Evolutionary conservation across 2,888 invertebrate species (phyloP), one percentile per base, ranked within the genome.

Genomic region (Halocaridina rubra): DNA sequence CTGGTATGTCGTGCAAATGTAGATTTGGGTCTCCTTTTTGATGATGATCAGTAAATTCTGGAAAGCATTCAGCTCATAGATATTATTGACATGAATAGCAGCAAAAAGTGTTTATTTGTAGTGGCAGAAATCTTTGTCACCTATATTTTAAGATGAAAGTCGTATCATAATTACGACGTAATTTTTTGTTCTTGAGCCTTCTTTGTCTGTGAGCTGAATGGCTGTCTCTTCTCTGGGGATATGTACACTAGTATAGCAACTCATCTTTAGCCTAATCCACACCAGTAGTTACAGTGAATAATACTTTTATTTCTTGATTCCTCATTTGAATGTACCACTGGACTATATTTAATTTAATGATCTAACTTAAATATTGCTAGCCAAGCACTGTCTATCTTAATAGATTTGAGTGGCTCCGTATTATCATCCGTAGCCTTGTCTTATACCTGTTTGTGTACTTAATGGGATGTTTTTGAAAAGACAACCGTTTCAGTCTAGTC

Each of bases 131-230:
- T n/a, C n/a, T n/a, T n/a, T n/a, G n/a, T n/a, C n/a, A n/a, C n/a
- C n/a, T n/a, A n/a, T n/a, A n/a, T n/a, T n/a, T n/a, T n/a, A n/a
- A n/a, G n/a, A n/a, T n/a, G n/a, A n/a, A n/a, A n/a, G n/a, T n/a
- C n/a, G n/a, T n/a, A n/a, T n/a, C n/a, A n/a, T n/a, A n/a, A n/a
- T n/a, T n/a, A n/a, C n/a, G n/a, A n/a, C n/a, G n/a, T n/a, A n/a
- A n/a, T n/a, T n/a, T n/a, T n/a, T n/a, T n/a, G n/a, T n/a, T n/a
- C n/a, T n/a, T n/a, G n/a, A n/a, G n/a, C n/a, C n/a, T n/a, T n/a
- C n/a, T n/a, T n/a, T n/a, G n/a, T 69, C 82, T 84, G 82, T 84
- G 82, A 84, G 82, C 82, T 84, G 82, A 64, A 72, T 71, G 77
- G 24, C 78, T 71, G 53, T 33, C 78, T 84, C 33, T 84, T 78